Conservation (phyloP, 1,140 invertebrate species). For the Heterodera carotae region DNA sequence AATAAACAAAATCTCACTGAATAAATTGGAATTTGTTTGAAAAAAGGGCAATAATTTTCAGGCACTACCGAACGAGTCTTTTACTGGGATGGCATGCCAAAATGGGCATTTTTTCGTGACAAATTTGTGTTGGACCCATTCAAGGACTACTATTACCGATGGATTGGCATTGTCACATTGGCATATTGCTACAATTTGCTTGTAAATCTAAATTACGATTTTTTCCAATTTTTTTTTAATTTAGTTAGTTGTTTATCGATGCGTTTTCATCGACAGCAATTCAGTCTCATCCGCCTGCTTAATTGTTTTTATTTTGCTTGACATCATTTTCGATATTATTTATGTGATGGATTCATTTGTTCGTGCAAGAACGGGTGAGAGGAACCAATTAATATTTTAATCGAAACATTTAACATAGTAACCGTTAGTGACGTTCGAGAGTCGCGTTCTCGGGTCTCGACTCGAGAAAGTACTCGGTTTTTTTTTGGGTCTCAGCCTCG, state of each 20-base stretch:
- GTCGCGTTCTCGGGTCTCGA: too few relatives aligned
- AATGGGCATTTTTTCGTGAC: too few relatives aligned
- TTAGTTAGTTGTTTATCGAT: conserved; percentile 76
- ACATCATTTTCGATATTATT: conserved; percentile 86
- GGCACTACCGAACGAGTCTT: not conserved
- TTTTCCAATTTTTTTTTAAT: conserved; percentile 27
- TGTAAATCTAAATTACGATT: conserved; percentile 72
- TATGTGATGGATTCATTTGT: conserved; percentile 83
- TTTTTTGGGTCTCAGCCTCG: too few relatives aligned
- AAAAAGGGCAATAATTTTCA: not conserved
- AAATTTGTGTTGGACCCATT: conserved; percentile 69
- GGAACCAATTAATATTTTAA: too few relatives aligned
- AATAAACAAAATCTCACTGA: too few relatives aligned
- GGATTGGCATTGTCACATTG: conserved; percentile 81
- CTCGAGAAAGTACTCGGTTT: too few relatives aligned
- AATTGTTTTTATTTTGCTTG: conserved; percentile 74
- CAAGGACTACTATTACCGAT: conserved; percentile 72
- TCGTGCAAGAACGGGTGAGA: conserved; percentile 87
- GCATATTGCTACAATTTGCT: too few relatives aligned
- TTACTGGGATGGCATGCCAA: conserved; percentile 24
- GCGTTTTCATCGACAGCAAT: conserved; percentile 87
- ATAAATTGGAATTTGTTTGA: too few relatives aligned
- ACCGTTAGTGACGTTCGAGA: too few relatives aligned
- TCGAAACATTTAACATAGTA: too few relatives aligned
- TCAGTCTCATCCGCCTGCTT: conserved; percentile 71